A percentile compares a stretch with the other conserved stretches of the same genome.
These are phyloP conservation scores for Apogon talboti DNA, from an alignment of 2,797 vertebrate species.

Conservation along the genomic window DNA sequence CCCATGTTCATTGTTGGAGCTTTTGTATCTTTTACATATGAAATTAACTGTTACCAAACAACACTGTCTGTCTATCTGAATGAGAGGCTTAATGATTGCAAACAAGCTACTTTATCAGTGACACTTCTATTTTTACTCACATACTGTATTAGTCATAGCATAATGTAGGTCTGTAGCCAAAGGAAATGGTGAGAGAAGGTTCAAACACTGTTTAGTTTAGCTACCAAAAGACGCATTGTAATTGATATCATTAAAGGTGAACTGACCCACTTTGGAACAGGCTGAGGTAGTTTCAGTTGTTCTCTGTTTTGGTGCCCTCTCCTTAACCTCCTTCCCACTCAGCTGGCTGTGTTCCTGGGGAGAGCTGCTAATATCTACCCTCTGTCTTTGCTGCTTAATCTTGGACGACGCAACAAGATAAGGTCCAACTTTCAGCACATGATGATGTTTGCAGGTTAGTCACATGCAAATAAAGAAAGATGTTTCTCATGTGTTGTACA, in stretches of 20 bases:
- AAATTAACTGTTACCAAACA: too few relatives aligned
- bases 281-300: slow-evolving; percentile 2
- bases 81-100: too few relatives aligned
- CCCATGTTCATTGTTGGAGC: slow-evolving; percentile 93
- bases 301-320: slow-evolving; percentile 15
- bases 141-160: too few relatives aligned
- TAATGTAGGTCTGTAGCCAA: neutral
- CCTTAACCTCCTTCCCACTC: slow-evolving; percentile 67
- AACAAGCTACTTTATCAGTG: too few relatives aligned
- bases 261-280: neutral
- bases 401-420: slow-evolving; percentile 95
- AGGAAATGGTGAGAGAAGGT: neutral
- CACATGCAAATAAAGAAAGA: too few relatives aligned
- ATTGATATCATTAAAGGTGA: slow-evolving; percentile 10
- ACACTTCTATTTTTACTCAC: too few relatives aligned
- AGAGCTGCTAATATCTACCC: slow-evolving; percentile 98
- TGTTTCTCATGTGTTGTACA: slow-evolving; percentile 39
- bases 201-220: neutral
- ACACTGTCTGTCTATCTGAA: too few relatives aligned
- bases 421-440: slow-evolving; percentile 94
- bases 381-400: slow-evolving; percentile 94
- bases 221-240: neutral
- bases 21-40: slow-evolving; percentile 91
- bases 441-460: slow-evolving; percentile 97
- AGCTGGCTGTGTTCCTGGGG: slow-evolving; percentile 96